These are phyloP conservation scores for Tringa solitaria DNA, from an alignment of 2,113 vertebrate genomes.

Conservation along the genomic window DNA sequence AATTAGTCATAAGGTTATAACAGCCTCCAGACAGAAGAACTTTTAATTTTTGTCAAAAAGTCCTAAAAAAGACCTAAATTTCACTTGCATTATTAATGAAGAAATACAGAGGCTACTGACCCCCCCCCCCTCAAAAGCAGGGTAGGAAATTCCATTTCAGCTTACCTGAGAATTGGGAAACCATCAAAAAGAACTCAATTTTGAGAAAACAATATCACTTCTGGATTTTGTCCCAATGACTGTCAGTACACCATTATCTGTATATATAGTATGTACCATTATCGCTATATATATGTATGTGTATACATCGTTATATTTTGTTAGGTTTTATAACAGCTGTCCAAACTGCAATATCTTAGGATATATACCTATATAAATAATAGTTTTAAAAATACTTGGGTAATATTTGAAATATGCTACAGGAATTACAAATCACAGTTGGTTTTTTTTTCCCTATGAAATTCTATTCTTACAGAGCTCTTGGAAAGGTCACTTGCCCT, in stretches of 20 bases:
- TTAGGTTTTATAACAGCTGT: neutral
- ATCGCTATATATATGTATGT: neutral
- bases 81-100: neutral
- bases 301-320: neutral
- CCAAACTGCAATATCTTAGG: neutral
- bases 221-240: neutral
- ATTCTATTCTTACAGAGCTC: slow-evolving; percentile 75
- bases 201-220: neutral
- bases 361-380: neutral
- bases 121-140: rapidly evolving
- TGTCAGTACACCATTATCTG: neutral
- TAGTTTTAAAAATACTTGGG: neutral
- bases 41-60: neutral
- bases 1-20: neutral
- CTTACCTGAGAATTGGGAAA: neutral
- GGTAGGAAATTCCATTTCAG: neutral
- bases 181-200: neutral
- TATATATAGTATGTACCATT: neutral
- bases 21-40: neutral
- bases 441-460: neutral
- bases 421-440: neutral
- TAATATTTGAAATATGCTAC: neutral
- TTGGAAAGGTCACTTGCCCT: slow-evolving; percentile 85
- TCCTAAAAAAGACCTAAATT: neutral
- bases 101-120: neutral